Evolutionary conservation across 2,888 invertebrate species (phyloP).

Genomic region (Campaea margaritaria): DNA sequence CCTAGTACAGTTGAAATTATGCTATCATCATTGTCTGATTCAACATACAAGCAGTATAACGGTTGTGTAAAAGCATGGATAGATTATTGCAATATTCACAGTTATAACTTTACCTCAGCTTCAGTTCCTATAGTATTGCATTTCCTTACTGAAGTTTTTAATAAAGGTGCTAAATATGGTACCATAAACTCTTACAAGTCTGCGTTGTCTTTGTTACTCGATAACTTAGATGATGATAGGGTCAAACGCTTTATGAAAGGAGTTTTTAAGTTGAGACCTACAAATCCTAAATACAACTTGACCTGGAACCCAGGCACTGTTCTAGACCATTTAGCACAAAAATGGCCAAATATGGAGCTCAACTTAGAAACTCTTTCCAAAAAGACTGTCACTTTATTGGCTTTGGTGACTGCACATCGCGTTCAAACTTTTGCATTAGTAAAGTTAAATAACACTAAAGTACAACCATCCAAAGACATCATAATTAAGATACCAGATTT

Average conservation of each 20-base stretch:
- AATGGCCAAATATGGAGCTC: background rate
- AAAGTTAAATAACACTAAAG: background rate
- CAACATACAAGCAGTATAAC: background rate
- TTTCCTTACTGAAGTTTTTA: background rate
- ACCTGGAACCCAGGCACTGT: background rate
- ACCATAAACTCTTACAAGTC: background rate
- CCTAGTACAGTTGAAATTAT: background rate
- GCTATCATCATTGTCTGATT: background rate
- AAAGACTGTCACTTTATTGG: constrained; percentile 13
- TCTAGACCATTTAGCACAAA: background rate
- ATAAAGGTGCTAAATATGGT: background rate
- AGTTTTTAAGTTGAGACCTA: background rate
- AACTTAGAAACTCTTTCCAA: constrained; percentile 12
- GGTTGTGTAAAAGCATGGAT: background rate
- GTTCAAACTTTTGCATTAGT: constrained; percentile 5
- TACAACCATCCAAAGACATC: background rate
- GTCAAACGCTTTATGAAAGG: background rate
- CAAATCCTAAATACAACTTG: background rate
- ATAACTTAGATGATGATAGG: background rate
- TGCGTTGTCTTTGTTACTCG: background rate
- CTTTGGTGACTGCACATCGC: constrained; percentile 17
- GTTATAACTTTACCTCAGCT: background rate
- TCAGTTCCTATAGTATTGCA: background rate
- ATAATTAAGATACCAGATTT: background rate
- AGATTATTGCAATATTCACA: background rate